Conservation (phyloP, 2,888 invertebrate species). For the Andrena chrysosceles region DNA sequence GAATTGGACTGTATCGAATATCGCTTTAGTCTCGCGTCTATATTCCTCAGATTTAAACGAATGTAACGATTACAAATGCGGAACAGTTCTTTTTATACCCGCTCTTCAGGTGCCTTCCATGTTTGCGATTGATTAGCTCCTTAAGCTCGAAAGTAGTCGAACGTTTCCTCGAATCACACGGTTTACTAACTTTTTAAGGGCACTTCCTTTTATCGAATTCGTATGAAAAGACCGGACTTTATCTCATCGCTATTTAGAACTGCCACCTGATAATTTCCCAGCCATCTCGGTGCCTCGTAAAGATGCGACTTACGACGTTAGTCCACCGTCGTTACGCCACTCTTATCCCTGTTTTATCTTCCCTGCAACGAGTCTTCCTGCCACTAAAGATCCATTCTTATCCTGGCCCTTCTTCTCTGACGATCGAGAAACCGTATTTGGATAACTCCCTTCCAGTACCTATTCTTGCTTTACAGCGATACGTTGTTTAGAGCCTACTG, state of each 20-base stretch:
- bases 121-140: slow-evolving; percentile 2
- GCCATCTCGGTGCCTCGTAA: slow-evolving; percentile 73
- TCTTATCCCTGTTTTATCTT: slow-evolving; percentile 64
- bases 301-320: slow-evolving; percentile 77
- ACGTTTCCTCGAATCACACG: neutral
- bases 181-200: neutral
- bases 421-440: slow-evolving; percentile 45
- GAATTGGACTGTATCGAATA: neutral
- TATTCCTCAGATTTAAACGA: too few relatives aligned
- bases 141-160: neutral
- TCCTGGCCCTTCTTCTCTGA: slow-evolving; percentile 48
- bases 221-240: slow-evolving; percentile 29
- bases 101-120: neutral
- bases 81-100: too few relatives aligned
- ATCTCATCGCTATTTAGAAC: slow-evolving; percentile 47
- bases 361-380: slow-evolving; percentile 40
- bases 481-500: neutral
- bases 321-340: slow-evolving; percentile 73
- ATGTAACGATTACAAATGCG: too few relatives aligned
- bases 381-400: slow-evolving; percentile 54
- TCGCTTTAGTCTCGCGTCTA: too few relatives aligned
- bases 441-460: slow-evolving; percentile 6
- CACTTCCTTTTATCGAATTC: slow-evolving; percentile 37
- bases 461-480: neutral
- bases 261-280: slow-evolving; percentile 63